Base-by-base conservation (phyloP, 2,888 invertebrate genomes). In the Pammene aurita region DNA sequence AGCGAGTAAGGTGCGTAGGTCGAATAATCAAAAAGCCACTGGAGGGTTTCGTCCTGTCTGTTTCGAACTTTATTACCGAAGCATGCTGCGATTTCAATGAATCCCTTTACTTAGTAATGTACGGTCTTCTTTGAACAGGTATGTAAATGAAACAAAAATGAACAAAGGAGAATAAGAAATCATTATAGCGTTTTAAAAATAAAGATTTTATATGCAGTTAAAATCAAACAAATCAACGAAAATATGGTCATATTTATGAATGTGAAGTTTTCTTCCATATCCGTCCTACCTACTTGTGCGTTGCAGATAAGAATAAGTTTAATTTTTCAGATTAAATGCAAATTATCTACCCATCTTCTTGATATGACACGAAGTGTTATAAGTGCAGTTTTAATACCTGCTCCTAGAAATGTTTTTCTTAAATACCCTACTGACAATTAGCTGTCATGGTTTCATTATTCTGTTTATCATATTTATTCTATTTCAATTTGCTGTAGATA, bases 21-120 rank as follows among this genome's bases (percentile, higher is more conserved):
- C 44, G 69, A 60, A 65, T 60, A 65, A 65, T 65, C 69, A 60
- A 52, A 61, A 64, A n/a, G 58, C 64, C 69, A 58, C 69, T 60
- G 69, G 64, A 65, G 69, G 69, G 69, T 55, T 58, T 62, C 67
- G 46, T 48, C 54, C 16, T 50, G 52, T 58, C 54, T 35, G 64
- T 44, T 52, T 52, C 13, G 18, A 26, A 67, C 48, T 64, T 64
- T 68, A 68, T 63, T 54, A 44, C n/a, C 14, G 52, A 38, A 13
- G 38, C 67, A 62, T 35, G 67, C 67, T 67, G 67, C 16, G 67
- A 56, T 63, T 48, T 42, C 50, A 63, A 26, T 42, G n/a, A 38
- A 14, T 48, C 54, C 54, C 13, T 54, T 54, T 34, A 54, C 54
- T 54, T 54, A 54, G 34, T 34, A n/a, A 34, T 54, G 54, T 54